These are phyloP conservation scores for Microtus ochrogaster DNA, from an alignment of 2,113 vertebrate species.

Conservation along the genomic window DNA sequence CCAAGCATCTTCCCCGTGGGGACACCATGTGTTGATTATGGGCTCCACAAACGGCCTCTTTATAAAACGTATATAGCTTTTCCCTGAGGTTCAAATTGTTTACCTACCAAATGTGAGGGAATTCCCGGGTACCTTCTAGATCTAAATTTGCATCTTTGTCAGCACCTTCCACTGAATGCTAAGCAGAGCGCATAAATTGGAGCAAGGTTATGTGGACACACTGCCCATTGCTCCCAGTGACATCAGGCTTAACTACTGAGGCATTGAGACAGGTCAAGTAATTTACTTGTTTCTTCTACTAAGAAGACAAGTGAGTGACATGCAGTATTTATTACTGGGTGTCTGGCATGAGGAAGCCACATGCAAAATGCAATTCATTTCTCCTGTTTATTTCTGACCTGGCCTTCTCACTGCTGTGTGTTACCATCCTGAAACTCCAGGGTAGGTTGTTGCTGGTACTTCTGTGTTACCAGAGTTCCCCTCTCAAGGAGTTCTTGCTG, in stretches of 20 bases:
- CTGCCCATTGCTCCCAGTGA: background rate
- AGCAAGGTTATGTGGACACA: background rate
- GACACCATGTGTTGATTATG: background rate
- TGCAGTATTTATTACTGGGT: background rate
- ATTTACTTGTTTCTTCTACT: constrained; percentile 2
- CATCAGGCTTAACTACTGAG: background rate
- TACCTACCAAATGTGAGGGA: background rate
- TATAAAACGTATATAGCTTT: background rate
- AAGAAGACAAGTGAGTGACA: background rate
- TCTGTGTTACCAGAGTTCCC: constrained; percentile 22
- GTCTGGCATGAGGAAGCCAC: background rate
- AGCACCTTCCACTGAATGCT: background rate
- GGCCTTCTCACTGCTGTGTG: background rate
- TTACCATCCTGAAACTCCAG: background rate
- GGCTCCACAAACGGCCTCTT: background rate
- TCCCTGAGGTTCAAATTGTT: background rate
- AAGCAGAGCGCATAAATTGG: background rate
- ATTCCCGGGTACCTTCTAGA: background rate
- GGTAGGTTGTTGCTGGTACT: background rate
- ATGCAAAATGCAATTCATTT: background rate
- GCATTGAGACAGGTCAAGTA: background rate
- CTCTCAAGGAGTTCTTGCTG: constrained; percentile 62
- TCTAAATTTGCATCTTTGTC: background rate
- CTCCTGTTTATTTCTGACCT: background rate
- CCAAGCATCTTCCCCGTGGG: background rate